Percentiles rank a stretch among this genome's conserved stretches.
Conservation (phyloP, 2,113 vertebrate species). For the Lepisosteus oculatus region DNA sequence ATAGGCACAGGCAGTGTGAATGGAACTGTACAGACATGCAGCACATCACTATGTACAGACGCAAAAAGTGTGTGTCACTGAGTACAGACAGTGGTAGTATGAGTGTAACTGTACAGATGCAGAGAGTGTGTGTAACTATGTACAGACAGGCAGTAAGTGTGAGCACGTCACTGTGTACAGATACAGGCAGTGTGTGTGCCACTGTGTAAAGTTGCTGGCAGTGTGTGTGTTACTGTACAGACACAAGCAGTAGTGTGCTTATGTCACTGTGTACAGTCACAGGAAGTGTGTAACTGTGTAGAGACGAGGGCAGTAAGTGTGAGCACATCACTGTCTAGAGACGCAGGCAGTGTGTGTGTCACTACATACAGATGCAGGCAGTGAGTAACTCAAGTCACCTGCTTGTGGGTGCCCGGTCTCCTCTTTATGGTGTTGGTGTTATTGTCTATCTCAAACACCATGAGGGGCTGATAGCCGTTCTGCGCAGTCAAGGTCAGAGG, state of each 20-base stretch:
- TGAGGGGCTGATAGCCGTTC: constrained; percentile 68
- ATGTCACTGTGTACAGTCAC: too few relatives aligned
- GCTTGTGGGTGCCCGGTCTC: constrained; percentile 62
- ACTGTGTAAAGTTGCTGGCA: too few relatives aligned
- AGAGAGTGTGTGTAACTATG: not conserved
- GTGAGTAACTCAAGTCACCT: constrained; percentile 54
- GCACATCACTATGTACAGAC: too few relatives aligned
- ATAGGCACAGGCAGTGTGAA: too few relatives aligned
- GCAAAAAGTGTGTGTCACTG: not conserved
- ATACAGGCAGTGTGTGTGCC: not conserved
- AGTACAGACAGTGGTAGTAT: not conserved
- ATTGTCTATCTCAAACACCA: constrained; percentile 73
- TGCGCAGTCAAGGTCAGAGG: constrained; percentile 18
- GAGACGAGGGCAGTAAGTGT: too few relatives aligned
- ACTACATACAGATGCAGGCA: too few relatives aligned
- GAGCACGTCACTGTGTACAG: not conserved
- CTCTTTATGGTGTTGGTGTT: constrained; percentile 76
- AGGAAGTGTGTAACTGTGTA: too few relatives aligned
- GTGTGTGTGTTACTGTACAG: too few relatives aligned
- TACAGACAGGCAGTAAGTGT: not conserved
- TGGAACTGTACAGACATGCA: too few relatives aligned
- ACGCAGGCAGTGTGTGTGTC: too few relatives aligned
- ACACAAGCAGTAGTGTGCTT: not conserved
- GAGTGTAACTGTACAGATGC: not conserved
- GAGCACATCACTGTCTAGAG: too few relatives aligned